A percentile compares a stretch with the other conserved stretches of the same genome.
These are phyloP conservation scores for Limosa lapponica DNA, from an alignment of 2,797 vertebrate genomes.

Conservation along the genomic window DNA sequence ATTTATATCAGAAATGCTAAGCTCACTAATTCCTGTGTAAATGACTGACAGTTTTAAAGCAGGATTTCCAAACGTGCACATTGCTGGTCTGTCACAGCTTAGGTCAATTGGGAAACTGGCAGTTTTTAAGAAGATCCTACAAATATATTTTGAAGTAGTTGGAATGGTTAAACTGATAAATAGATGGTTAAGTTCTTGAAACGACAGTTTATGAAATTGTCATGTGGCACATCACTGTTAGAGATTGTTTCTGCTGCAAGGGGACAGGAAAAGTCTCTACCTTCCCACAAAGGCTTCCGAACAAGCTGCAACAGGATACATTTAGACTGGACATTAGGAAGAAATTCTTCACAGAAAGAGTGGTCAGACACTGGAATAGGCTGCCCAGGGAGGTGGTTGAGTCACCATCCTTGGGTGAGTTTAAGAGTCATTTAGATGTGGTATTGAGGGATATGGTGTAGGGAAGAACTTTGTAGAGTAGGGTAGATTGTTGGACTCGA, in stretches of 20 bases:
- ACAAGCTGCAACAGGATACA: no score
- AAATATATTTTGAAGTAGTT: neutral
- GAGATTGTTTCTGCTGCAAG: neutral
- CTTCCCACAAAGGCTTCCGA: neutral
- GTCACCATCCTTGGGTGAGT: no score
- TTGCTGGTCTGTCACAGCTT: neutral
- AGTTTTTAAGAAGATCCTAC: neutral
- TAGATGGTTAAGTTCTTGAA: neutral
- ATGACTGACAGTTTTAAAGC: slow-evolving; percentile 2
- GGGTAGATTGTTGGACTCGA: no score
- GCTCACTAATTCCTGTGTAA: neutral
- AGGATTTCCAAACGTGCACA: neutral
- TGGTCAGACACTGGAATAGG: no score
- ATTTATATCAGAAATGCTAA: neutral
- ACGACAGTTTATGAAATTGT: neutral
- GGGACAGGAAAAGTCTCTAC: neutral
- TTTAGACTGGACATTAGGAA: no score
- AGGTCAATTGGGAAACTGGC: neutral
- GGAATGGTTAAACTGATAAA: neutral
- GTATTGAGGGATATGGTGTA: no score
- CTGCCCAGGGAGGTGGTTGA: no score
- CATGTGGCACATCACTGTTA: neutral
- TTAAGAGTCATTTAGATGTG: no score
- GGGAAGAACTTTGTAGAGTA: no score
- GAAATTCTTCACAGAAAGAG: no score